Evolutionary conservation across 2,888 invertebrate species (phyloP).

Genomic region (Lochmaea crataegi): DNA sequence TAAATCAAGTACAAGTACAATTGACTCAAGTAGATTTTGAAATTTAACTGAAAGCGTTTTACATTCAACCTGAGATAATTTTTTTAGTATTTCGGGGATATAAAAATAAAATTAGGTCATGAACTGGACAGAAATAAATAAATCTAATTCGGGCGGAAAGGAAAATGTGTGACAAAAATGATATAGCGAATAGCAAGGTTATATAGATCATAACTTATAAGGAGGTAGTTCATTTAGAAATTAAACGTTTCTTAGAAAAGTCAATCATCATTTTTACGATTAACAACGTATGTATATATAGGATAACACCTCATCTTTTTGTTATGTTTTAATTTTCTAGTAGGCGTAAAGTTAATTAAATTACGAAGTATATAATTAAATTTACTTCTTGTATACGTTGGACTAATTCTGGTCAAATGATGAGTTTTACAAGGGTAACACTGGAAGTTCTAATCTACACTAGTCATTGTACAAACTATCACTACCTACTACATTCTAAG

Average conservation of each 20-base stretch:
- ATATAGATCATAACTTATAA: background rate
- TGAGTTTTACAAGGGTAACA: background rate
- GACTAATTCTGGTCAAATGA: background rate
- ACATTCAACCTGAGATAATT: constrained; percentile 7
- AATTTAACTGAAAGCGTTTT: background rate
- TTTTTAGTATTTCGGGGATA: background rate
- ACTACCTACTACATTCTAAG: too few relatives aligned
- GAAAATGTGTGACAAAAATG: constrained; percentile 7
- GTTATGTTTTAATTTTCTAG: too few relatives aligned
- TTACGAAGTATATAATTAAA: too few relatives aligned
- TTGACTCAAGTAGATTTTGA: constrained; percentile 11
- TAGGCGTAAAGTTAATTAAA: too few relatives aligned
- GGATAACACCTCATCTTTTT: background rate
- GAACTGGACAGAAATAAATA: constrained; percentile 20
- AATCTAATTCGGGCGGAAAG: constrained; percentile 16
- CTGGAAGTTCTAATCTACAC: background rate
- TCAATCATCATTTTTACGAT: constrained; percentile 7
- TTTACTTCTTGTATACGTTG: too few relatives aligned
- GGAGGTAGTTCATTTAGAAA: background rate
- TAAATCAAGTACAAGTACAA: constrained; percentile 9
- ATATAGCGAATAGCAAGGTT: background rate
- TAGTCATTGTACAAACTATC: too few relatives aligned
- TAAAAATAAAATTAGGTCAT: constrained; percentile 25
- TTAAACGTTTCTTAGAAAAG: background rate
- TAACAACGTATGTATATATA: constrained; percentile 1